Evolutionary conservation across 2,888 invertebrate species (phyloP).

Genomic region (Esperia sulphurella): DNA sequence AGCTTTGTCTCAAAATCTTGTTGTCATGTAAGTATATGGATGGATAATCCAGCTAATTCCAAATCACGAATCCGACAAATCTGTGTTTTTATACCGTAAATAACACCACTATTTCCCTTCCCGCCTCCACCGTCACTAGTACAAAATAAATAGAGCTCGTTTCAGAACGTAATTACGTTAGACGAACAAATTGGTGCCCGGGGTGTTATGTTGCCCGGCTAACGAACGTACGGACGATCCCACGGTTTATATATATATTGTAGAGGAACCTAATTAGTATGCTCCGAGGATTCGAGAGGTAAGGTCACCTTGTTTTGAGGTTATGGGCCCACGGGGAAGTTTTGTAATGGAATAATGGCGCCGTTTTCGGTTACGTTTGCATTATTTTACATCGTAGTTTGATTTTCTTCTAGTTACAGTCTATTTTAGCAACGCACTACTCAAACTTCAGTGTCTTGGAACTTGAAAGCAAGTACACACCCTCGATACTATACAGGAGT

Average conservation of each 20-base stretch:
- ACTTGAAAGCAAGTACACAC: too few relatives aligned
- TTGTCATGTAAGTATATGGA: too few relatives aligned
- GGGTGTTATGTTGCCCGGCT: conserved; percentile 44
- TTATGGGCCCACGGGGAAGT: background rate
- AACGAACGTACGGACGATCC: conserved; percentile 31
- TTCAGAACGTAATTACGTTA: conserved; percentile 52
- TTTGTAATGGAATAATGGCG: background rate
- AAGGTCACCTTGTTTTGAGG: conserved; percentile 2
- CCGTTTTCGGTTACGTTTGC: background rate
- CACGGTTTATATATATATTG: background rate
- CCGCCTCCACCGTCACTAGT: conserved; percentile 15
- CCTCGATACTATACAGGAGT: too few relatives aligned
- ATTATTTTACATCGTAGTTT: background rate
- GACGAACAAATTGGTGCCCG: conserved; percentile 50
- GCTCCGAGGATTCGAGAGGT: conserved; percentile 9
- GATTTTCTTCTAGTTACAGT: too few relatives aligned
- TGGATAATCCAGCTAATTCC: background rate
- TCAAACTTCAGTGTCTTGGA: too few relatives aligned
- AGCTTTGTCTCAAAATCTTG: too few relatives aligned
- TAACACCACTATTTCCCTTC: background rate
- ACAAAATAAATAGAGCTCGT: conserved; percentile 52
- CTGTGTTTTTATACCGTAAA: background rate
- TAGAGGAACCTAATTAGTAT: conserved; percentile 9
- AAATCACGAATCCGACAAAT: background rate
- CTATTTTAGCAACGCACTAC: too few relatives aligned